These are phyloP conservation scores for Gorsachius magnificus DNA, from an alignment of 2,797 vertebrate species.

Conservation along the genomic window DNA sequence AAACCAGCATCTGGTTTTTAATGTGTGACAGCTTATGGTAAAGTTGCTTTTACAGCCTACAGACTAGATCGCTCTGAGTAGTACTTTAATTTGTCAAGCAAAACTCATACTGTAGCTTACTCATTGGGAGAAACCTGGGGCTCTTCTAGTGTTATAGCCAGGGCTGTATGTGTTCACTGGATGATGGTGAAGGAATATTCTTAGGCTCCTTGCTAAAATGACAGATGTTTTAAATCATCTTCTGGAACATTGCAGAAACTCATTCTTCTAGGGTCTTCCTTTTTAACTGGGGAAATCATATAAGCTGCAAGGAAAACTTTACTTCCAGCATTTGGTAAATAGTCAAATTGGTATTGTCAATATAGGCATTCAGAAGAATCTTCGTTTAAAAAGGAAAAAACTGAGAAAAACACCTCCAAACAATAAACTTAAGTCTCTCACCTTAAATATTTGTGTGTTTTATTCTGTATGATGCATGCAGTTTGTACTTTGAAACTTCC, in stretches of 20 bases:
- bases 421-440: background rate
- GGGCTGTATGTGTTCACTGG: background rate
- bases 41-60: background rate
- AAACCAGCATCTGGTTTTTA: background rate
- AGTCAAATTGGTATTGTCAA: background rate
- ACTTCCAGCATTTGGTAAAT: background rate
- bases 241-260: background rate
- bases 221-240: background rate
- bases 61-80: background rate
- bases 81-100: background rate
- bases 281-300: background rate
- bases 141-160: background rate
- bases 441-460: background rate
- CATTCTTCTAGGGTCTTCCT: background rate
- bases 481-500: background rate
- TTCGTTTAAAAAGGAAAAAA: background rate
- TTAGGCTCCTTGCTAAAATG: background rate
- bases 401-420: background rate
- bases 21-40: background rate
- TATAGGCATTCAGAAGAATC: background rate
- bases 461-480: background rate
- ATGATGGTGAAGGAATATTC: background rate
- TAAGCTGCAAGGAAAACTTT: background rate
- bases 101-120: background rate
- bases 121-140: background rate